Evolutionary conservation across 2,888 invertebrate genomes (phyloP).

Genomic region (Odontothrips loti): DNA sequence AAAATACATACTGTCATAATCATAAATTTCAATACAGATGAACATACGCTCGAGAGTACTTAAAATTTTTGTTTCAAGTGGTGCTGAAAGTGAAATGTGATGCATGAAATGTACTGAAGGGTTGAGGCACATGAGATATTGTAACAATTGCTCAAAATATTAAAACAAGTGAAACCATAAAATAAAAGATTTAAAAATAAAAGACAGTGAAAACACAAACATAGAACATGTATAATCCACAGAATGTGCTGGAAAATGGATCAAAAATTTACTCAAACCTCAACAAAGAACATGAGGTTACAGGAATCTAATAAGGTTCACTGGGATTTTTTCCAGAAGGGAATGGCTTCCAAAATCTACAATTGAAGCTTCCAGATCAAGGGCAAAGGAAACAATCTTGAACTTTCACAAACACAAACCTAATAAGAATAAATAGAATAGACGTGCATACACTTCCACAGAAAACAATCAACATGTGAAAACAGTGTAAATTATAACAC

Average conservation of each 20-base stretch:
- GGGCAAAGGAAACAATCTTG: too few relatives aligned
- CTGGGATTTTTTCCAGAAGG: neutral
- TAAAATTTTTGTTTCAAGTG: neutral
- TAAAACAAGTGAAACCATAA: neutral
- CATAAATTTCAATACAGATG: neutral
- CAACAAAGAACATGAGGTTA: neutral
- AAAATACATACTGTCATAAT: neutral
- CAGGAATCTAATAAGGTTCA: neutral
- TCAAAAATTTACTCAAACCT: neutral
- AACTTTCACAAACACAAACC: too few relatives aligned
- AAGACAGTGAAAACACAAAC: too few relatives aligned
- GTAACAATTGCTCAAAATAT: neutral
- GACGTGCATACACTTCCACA: neutral
- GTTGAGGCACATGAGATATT: neutral
- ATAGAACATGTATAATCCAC: too few relatives aligned
- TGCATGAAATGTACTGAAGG: neutral
- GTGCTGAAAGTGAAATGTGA: constrained; percentile 6
- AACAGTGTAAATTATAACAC: neutral
- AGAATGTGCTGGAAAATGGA: too few relatives aligned
- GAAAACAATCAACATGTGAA: neutral
- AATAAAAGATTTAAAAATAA: neutral
- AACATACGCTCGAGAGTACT: neutral
- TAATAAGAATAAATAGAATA: too few relatives aligned
- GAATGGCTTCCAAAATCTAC: neutral
- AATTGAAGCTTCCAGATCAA: neutral